Base-by-base conservation (phyloP, 92 coral and sea anemone species). In the Scolanthus callimorphus region DNA sequence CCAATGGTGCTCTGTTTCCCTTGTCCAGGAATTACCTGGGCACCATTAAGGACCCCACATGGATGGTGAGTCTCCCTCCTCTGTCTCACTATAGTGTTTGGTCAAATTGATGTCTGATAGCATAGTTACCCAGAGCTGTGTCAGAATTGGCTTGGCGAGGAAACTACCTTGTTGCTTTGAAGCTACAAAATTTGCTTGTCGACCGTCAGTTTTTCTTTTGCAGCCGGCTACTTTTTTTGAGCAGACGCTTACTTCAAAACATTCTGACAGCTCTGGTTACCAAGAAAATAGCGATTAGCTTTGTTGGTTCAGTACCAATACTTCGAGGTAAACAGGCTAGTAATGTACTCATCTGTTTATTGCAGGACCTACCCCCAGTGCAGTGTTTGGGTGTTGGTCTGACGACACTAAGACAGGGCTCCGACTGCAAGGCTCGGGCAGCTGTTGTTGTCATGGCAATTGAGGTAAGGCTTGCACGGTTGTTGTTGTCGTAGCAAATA, bases 361-460 rank as follows among this genome's bases (percentile, higher is more conserved):
- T 56, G 22, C 29, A 91, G 97, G 97, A 89, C 27, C 76, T 91
- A 0, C 91, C 97, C 4, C 97, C 97, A 6, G 75, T 91, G 38
- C 95, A 88, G 69, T 79, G 91, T 55, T 80, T 92, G 31, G 92
- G 98, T 45, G 77, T 92, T 51, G 98, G 92, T 50, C 96, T 92
- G 34, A 79, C 98, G 0, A 88, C 98, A 1, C 73, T 90, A n/a
- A 49, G 80, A 30, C 76, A 87, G 53, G 85, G 86, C 6, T 70
- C 87, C 8, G 95, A 88, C 46, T 82, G 85, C 57, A 92, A 88
- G 76, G 55, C 85, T 27, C 79, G 88, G 27, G 92, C 88, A 26
- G 88, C 85, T 24, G 89, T 92, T 8, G 54, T 52, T 27, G 98
- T 90, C 41, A 79, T 92, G 29, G 95, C 92, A 0, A 34, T 92